Percentiles rank a stretch among this genome's conserved stretches.
These are phyloP conservation scores for Brachyalestes nurse DNA, from an alignment of 2,797 vertebrate genomes.

Conservation along the genomic window DNA sequence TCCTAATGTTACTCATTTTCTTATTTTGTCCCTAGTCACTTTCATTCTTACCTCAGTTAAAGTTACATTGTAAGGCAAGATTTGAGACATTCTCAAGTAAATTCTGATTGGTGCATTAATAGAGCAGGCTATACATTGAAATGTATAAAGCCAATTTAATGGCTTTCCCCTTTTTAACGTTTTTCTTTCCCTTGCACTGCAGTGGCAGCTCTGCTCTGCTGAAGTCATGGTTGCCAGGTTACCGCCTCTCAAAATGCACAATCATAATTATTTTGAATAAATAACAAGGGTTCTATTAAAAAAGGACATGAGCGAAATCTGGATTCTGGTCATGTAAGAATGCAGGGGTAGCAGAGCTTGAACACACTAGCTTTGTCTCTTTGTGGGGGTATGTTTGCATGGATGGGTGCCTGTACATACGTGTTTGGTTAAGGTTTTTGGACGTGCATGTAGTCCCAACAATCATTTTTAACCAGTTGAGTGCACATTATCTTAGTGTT, in stretches of 20 bases:
- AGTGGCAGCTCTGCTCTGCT: constrained; percentile 51
- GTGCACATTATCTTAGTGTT: neutral
- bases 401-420: neutral
- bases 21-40: too few relatives aligned
- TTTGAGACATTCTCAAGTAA: neutral
- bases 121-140: constrained; percentile 35
- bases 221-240: constrained; percentile 77
- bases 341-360: constrained; percentile 54
- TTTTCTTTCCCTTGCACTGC: constrained; percentile 55
- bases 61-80: neutral
- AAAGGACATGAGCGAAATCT: constrained; percentile 73
- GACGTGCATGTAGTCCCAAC: neutral
- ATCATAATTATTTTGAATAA: constrained; percentile 79
- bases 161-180: neutral
- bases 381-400: constrained; percentile 38
- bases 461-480: neutral
- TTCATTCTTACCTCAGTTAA: neutral
- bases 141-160: constrained; percentile 44
- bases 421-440: neutral
- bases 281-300: constrained; percentile 76
- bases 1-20: too few relatives aligned
- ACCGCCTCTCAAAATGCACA: constrained; percentile 71
- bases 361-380: neutral
- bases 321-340: constrained; percentile 75
- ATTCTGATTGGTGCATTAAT: neutral